These are phyloP conservation scores for Eristalinus aeneus DNA, from an alignment of 2,888 invertebrate genomes.

Conservation along the genomic window DNA sequence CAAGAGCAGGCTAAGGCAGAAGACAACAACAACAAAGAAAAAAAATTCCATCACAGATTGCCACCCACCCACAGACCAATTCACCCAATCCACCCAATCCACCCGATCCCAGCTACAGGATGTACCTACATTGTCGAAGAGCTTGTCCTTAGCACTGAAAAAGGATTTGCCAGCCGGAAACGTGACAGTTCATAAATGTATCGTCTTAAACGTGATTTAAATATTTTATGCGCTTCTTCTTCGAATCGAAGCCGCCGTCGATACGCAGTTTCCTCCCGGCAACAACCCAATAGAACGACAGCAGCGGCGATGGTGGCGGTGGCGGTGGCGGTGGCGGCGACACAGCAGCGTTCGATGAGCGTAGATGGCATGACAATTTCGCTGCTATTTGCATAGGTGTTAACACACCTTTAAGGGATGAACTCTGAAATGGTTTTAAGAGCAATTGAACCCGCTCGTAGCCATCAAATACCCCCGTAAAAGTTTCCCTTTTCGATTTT, in stretches of 20 bases:
- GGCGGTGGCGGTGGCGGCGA: slow-evolving; percentile 3
- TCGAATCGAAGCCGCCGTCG: slow-evolving; percentile 59
- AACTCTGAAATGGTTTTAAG: slow-evolving; percentile 36
- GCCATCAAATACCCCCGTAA: slow-evolving; percentile 53
- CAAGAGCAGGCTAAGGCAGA: slow-evolving; percentile 22
- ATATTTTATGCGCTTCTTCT: slow-evolving; percentile 70
- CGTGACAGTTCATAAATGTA: slow-evolving; percentile 71
- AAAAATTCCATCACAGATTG: slow-evolving; percentile 60
- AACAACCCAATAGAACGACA: not conserved
- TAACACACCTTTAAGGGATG: slow-evolving; percentile 58
- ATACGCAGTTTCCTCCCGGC: slow-evolving; percentile 50
- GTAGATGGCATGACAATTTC: slow-evolving; percentile 50
- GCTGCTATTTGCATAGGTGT: slow-evolving; percentile 65
- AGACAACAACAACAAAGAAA: not conserved
- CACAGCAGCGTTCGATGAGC: slow-evolving; percentile 4
- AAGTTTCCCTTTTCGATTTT: slow-evolving; percentile 48
- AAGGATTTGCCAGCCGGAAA: slow-evolving; percentile 66
- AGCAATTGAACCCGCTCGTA: slow-evolving; percentile 27
- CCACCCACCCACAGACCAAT: slow-evolving; percentile 31
- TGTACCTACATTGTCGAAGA: slow-evolving; percentile 53
- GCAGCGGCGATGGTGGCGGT: not conserved
- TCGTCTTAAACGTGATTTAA: slow-evolving; percentile 71
- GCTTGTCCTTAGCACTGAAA: slow-evolving; percentile 66
- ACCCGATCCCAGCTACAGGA: not conserved
- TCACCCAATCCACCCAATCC: not conserved